Base-by-base conservation (phyloP, 2,888 invertebrate genomes). In the Epistrophella euchroma region DNA sequence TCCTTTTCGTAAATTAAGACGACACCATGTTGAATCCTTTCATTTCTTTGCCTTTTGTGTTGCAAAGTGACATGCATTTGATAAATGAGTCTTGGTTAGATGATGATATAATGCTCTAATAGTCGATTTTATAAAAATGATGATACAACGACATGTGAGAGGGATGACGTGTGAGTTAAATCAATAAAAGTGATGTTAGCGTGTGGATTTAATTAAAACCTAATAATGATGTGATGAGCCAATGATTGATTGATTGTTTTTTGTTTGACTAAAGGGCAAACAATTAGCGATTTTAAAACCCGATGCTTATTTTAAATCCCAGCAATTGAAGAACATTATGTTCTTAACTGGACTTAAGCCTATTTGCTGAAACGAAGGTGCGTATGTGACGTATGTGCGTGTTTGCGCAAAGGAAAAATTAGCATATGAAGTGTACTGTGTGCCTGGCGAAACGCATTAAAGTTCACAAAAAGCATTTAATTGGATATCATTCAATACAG, bases 151-250 rank as follows among this genome's bases (percentile, higher is more conserved):
- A 84, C 60, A 75, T 75, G 50, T 56, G 72, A 50, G 5, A 70
- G 70, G 73, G 62, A 73, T 73, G 76, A 47, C 40, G 37, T 60
- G 60, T 22, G 60, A 60, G 71, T 32, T 75, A 75, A 75, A 76
- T 85, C 76, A 81, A 85, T 77, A 77, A 56, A 71, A 60, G 9
- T 66, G 47, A 60, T 28, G 64, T 73, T 47, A 68, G 25, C 52
- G 78, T 83, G 82, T 75, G 72, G 71, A 87, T 72, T 82, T 68
- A 87, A 87, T 87, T 81, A 60, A 37, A 35, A 75, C 74, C 37
- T 64, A 60, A 80, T 68, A 25, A n/a, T n/a, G n/a, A n/a, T n/a
- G n/a, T 68, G 76, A 76, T 80, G 76, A 85, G 68, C 64, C 10
- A 66, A 45, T 82, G 82, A 82, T 86, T 75, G 74, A 84, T 76